phyloP scores from a whole-genome alignment of 2,797 vertebrate genomes.

The Sebastiscus albofasciatus region DNA sequence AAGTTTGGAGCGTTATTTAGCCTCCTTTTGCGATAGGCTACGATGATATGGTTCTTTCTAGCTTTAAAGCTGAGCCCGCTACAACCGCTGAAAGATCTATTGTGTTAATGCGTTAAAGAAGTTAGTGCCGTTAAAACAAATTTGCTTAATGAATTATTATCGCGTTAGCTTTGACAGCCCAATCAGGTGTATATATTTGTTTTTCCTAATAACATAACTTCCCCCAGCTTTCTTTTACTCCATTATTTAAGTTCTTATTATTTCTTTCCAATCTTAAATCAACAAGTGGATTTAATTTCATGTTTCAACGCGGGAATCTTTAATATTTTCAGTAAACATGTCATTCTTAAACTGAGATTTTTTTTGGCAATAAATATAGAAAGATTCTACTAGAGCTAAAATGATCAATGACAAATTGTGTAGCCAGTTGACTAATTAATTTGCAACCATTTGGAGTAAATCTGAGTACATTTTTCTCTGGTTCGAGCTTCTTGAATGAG shows the following conservation, averaged over 20 bases:
- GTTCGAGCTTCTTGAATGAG: not conserved
- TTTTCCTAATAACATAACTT: not conserved
- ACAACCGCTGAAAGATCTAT: no score
- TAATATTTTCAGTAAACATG: not conserved
- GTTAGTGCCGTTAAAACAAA: no score
- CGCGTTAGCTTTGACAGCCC: no score
- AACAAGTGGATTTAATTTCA: not conserved
- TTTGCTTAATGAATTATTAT: no score
- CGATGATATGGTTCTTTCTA: no score
- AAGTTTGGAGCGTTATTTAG: no score
- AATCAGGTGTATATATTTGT: no score
- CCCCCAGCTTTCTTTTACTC: not conserved
- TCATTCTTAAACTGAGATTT: not conserved
- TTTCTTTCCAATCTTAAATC: not conserved
- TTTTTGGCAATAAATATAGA: not conserved
- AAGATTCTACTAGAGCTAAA: not conserved
- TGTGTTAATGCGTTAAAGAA: no score
- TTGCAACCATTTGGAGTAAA: not conserved
- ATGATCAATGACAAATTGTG: not conserved
- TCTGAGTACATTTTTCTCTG: no score
- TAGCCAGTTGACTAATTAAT: not conserved
- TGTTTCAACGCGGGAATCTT: not conserved
- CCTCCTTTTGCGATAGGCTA: no score
- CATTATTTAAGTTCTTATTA: no score
- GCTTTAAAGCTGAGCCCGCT: no score